Percentiles rank a stretch among this genome's conserved stretches.
These are phyloP conservation scores for Apodemia duryi DNA, from an alignment of 2,888 invertebrate genomes.

Conservation along the genomic window DNA sequence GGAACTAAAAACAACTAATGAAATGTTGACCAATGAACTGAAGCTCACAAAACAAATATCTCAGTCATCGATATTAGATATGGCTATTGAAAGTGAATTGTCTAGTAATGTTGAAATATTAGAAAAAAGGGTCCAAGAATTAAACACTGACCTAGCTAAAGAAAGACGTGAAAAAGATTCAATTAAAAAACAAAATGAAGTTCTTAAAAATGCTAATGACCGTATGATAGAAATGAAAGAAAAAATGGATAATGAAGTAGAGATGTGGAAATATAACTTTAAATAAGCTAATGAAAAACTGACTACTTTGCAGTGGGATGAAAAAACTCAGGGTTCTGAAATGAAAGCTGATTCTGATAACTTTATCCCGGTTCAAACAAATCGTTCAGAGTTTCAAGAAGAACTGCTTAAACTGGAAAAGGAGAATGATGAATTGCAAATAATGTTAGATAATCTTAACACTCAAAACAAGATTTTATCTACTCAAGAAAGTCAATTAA, in stretches of 20 bases:
- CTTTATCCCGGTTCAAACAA: slow-evolving; percentile 30
- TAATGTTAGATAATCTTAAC: slow-evolving; percentile 53
- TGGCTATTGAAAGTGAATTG: slow-evolving; percentile 90
- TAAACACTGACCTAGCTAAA: slow-evolving; percentile 78
- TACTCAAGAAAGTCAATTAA: slow-evolving; percentile 41
- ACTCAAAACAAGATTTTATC: slow-evolving; percentile 51
- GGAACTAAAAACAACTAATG: slow-evolving; percentile 86
- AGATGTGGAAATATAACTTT: slow-evolving; percentile 85
- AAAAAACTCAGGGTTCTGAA: slow-evolving; percentile 21
- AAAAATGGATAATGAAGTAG: slow-evolving; percentile 87
- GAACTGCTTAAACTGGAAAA: slow-evolving; percentile 63
- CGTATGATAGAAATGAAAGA: slow-evolving; percentile 89
- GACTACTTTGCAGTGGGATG: slow-evolving; percentile 49
- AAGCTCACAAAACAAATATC: slow-evolving; percentile 72
- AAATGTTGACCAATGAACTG: slow-evolving; percentile 77
- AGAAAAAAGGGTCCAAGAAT: slow-evolving; percentile 82
- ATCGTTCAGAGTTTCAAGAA: slow-evolving; percentile 42
- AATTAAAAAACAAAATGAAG: slow-evolving; percentile 84
- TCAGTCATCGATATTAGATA: slow-evolving; percentile 83
- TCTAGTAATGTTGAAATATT: slow-evolving; percentile 82
- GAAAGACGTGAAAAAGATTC: slow-evolving; percentile 83
- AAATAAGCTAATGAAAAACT: slow-evolving; percentile 84
- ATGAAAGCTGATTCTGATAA: slow-evolving; percentile 1
- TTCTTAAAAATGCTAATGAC: slow-evolving; percentile 86
- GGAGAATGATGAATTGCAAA: slow-evolving; percentile 68